Conservation (phyloP, 2,797 vertebrate species). For the Macropodus opercularis region DNA sequence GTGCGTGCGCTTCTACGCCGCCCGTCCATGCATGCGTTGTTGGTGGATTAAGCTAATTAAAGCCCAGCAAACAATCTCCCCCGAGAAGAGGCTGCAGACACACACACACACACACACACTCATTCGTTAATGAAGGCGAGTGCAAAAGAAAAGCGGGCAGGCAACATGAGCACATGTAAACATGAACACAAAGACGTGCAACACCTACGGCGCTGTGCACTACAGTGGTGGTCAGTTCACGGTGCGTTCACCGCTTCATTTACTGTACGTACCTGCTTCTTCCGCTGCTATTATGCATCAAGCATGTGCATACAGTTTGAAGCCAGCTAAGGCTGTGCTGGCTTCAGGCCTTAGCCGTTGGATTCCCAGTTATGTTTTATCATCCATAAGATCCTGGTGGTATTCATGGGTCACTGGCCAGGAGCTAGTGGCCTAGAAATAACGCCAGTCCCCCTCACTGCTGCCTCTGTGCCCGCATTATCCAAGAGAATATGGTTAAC, state of each 20-base stretch:
- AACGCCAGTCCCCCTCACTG: slow-evolving; percentile 39
- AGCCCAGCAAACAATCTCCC: slow-evolving; percentile 68
- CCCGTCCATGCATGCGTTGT: slow-evolving; percentile 68
- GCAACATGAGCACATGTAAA: slow-evolving; percentile 33
- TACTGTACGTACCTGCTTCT: slow-evolving; percentile 15
- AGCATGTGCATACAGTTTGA: neutral
- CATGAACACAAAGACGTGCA: slow-evolving; percentile 10
- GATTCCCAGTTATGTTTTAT: slow-evolving; percentile 37
- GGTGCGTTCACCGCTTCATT: slow-evolving; percentile 8
- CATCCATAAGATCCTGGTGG: slow-evolving; percentile 55
- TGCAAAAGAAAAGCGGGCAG: slow-evolving; percentile 34
- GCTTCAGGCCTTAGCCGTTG: slow-evolving; percentile 31
- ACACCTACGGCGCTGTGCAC: slow-evolving; percentile 1
- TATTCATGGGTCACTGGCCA: slow-evolving; percentile 62
- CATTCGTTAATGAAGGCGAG: slow-evolving; percentile 52
- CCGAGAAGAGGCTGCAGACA: slow-evolving; percentile 43
- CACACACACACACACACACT: slow-evolving; percentile 15
- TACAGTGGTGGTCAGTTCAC: slow-evolving; percentile 1
- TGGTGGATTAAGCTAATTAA: slow-evolving; percentile 80
- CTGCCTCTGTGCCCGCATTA: slow-evolving; percentile 21
- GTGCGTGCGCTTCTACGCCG: slow-evolving; percentile 34
- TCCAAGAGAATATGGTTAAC: too few relatives aligned
- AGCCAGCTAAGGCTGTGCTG: slow-evolving; percentile 5
- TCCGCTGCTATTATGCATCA: slow-evolving; percentile 11
- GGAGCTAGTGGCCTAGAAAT: slow-evolving; percentile 59